phyloP scores from a whole-genome alignment of 2,113 vertebrate genomes.

The Rallus limicola region DNA sequence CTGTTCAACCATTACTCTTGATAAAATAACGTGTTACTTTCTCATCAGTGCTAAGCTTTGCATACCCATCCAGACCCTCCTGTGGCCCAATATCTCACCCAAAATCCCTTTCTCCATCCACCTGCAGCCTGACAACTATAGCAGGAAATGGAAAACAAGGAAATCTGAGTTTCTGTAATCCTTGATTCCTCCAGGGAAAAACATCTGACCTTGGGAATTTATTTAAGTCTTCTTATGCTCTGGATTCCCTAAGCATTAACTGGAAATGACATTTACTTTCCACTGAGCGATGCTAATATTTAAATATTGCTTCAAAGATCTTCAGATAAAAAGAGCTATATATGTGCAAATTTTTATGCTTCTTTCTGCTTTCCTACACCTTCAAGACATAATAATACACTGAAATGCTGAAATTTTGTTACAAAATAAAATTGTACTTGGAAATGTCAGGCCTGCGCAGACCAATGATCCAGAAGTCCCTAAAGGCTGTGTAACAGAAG shows the following conservation, averaged over 20 bases:
- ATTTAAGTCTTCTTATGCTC: neutral
- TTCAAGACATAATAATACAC: constrained; percentile 22
- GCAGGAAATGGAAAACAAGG: constrained; percentile 4
- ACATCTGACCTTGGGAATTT: neutral
- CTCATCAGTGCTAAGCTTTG: neutral
- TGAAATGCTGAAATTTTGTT: neutral
- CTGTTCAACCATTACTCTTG: neutral
- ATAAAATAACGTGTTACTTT: neutral
- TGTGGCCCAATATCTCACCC: neutral
- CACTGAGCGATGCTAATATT: neutral
- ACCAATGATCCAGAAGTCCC: neutral
- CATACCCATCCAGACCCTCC: neutral
- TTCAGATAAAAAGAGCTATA: constrained; percentile 23
- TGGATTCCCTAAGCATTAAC: neutral
- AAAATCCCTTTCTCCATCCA: neutral
- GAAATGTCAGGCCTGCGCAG: constrained; percentile 28
- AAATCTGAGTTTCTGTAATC: neutral
- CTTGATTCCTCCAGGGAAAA: constrained; percentile 1
- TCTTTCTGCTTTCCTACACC: neutral
- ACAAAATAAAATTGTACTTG: constrained; percentile 13
- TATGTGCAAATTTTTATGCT: constrained; percentile 18
- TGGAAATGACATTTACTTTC: constrained; percentile 15
- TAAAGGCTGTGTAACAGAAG: neutral
- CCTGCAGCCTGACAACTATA: neutral
- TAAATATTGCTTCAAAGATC: neutral